Conservation (phyloP, 2,797 vertebrate genomes). For the Percopsis omiscomaycus region DNA sequence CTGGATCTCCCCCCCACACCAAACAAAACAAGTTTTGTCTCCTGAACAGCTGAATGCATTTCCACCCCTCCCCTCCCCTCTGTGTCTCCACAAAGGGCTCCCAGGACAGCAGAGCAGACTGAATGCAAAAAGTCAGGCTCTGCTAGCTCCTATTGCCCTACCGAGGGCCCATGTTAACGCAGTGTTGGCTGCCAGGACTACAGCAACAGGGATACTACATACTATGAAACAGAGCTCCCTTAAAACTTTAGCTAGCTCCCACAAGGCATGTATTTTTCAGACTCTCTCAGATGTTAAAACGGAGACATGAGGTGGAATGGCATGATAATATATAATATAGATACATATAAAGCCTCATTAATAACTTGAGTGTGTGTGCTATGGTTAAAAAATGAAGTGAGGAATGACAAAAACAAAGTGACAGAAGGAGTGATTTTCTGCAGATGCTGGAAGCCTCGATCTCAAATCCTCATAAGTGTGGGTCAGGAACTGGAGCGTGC, state of each 20-base stretch:
- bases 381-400: too few relatives aligned
- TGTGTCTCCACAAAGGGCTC: constrained; percentile 42
- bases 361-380: too few relatives aligned
- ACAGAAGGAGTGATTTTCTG: not conserved
- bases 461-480: constrained; percentile 66
- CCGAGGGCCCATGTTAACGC: constrained; percentile 63
- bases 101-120: constrained; percentile 43
- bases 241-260: constrained; percentile 35
- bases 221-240: constrained; percentile 33
- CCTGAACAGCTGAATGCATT: constrained; percentile 66
- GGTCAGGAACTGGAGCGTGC: constrained; percentile 54
- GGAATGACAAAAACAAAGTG: not conserved
- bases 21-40: constrained; percentile 77
- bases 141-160: constrained; percentile 51
- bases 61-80: constrained; percentile 23
- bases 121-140: constrained; percentile 55
- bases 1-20: constrained; percentile 40
- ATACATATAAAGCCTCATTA: not conserved
- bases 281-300: constrained; percentile 31
- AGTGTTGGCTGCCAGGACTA: constrained; percentile 33
- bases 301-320: constrained; percentile 1
- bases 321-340: not conserved
- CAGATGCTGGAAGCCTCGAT: constrained; percentile 29
- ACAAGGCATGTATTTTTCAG: constrained; percentile 9
- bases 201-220: constrained; percentile 42